Conservation (phyloP, 2,797 vertebrate species). For the Varecia variegata region DNA sequence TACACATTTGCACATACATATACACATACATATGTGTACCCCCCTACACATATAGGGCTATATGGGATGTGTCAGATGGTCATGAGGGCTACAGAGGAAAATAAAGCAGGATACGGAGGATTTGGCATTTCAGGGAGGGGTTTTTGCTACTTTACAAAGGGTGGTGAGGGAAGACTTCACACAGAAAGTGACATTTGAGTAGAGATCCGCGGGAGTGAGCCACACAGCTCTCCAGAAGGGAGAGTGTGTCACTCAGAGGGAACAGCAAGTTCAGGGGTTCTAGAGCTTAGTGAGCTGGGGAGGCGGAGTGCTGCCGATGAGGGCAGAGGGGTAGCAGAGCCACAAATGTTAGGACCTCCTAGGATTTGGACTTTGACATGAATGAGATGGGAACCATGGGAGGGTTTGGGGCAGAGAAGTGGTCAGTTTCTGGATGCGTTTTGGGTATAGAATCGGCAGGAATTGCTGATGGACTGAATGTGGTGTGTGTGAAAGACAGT, state of each 20-base stretch:
- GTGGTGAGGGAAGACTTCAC: not conserved
- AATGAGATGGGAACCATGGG: not conserved
- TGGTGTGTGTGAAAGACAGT: not conserved
- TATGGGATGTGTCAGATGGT: not conserved
- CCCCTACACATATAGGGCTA: not conserved
- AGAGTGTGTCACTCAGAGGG: not conserved
- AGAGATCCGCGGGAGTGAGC: not conserved
- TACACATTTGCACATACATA: not conserved
- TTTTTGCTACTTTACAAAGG: not conserved
- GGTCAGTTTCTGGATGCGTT: constrained; percentile 1
- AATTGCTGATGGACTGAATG: not conserved
- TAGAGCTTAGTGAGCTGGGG: not conserved
- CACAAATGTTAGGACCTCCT: not conserved
- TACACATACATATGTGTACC: too few species aligned
- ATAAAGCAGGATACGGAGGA: not conserved
- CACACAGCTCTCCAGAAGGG: not conserved
- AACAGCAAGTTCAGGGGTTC: not conserved
- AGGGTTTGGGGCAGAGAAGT: not conserved
- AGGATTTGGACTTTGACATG: not conserved
- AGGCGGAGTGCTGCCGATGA: not conserved
- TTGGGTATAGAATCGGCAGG: not conserved
- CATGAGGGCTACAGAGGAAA: not conserved
- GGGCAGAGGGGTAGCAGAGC: not conserved
- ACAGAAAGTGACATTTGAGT: not conserved
- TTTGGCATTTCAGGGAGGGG: not conserved